These are phyloP conservation scores for Zootermopsis nevadensis DNA, from an alignment of 2,888 invertebrate species.

Conservation along the genomic window DNA sequence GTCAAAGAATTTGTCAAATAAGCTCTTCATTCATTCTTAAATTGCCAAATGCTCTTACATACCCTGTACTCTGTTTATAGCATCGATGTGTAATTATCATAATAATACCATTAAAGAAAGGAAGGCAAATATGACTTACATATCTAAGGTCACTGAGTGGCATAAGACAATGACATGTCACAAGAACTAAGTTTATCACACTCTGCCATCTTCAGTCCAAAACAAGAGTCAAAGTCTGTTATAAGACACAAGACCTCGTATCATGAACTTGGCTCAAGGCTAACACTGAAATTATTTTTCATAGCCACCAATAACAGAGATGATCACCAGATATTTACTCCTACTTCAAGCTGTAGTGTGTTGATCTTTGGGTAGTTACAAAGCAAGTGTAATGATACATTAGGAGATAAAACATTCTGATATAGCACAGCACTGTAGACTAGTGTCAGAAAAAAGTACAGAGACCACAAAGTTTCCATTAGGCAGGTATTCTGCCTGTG, in stretches of 20 bases:
- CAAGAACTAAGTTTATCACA: slow-evolving; percentile 8
- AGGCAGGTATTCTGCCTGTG: background rate
- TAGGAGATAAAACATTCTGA: background rate
- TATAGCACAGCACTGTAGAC: background rate
- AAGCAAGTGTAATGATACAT: background rate
- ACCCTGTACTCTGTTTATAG: background rate
- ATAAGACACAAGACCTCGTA: background rate
- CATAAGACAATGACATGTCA: slow-evolving; percentile 1
- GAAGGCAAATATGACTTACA: background rate
- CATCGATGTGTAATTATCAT: background rate
- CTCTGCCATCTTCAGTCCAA: background rate
- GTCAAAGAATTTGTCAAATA: too few relatives aligned
- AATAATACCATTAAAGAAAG: background rate
- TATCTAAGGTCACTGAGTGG: background rate
- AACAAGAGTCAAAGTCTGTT: background rate
- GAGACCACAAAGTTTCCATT: background rate
- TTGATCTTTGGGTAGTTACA: background rate
- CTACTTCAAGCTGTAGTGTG: background rate
- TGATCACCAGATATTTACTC: background rate
- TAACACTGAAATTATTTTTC: slow-evolving; percentile 7
- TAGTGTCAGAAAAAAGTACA: slow-evolving; percentile 20
- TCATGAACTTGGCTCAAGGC: slow-evolving; percentile 11
- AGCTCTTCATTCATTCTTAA: too few relatives aligned
- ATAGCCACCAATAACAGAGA: background rate
- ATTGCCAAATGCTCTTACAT: background rate